Conservation (phyloP, 2,888 invertebrate species). For the Pollenia angustigena region DNA sequence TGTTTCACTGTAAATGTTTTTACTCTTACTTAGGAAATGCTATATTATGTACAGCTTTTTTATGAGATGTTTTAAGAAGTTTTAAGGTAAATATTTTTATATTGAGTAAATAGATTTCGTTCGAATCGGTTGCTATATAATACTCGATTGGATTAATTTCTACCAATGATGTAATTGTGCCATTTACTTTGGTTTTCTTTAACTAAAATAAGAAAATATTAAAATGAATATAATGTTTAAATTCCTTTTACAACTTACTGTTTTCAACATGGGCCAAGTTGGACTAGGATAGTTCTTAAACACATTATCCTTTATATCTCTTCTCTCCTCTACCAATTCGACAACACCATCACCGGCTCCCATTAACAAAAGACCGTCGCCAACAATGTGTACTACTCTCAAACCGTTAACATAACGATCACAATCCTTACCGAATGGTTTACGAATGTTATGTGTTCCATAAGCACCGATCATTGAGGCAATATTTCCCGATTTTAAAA, state of each 20-base stretch:
- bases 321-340: conserved; percentile 88
- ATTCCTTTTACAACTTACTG: conserved; percentile 80
- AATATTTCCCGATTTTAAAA: conserved; percentile 75
- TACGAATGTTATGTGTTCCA: conserved; percentile 83
- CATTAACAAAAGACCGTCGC: conserved; percentile 88
- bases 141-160: conserved; percentile 86
- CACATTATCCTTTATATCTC: conserved; percentile 78
- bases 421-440: conserved; percentile 83
- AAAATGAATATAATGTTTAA: background rate
- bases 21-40: conserved; percentile 91
- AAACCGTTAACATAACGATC: conserved; percentile 85
- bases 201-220: conserved; percentile 83
- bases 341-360: conserved; percentile 94
- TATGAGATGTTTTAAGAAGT: conserved; percentile 92
- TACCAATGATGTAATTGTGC: conserved; percentile 90
- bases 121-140: conserved; percentile 90
- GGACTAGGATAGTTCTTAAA: conserved; percentile 84
- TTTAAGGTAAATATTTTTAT: conserved; percentile 88
- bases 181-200: conserved; percentile 86
- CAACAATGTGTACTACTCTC: conserved; percentile 87
- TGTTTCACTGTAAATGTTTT: background rate
- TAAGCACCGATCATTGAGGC: conserved; percentile 85
- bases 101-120: conserved; percentile 92
- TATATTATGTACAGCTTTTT: conserved; percentile 90
- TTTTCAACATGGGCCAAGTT: conserved; percentile 86